These are phyloP conservation scores for Orycteropus afer DNA, from an alignment of 2,113 vertebrate genomes.

Conservation along the genomic window DNA sequence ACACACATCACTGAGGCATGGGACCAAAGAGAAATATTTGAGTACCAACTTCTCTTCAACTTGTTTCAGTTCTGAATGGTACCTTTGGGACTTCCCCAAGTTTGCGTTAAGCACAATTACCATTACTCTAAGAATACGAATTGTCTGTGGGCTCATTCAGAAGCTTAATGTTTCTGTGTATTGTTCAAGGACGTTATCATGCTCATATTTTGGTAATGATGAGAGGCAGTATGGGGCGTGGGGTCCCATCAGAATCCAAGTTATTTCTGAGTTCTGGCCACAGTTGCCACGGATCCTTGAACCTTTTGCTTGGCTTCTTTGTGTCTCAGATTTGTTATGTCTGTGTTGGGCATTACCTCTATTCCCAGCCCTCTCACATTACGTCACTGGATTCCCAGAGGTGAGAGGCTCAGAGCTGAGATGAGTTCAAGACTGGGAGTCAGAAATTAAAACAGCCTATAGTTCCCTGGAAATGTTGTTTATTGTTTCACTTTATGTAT, in stretches of 20 bases:
- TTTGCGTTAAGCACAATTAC: too few relatives aligned
- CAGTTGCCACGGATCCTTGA: not conserved
- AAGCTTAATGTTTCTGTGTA: fast-evolving
- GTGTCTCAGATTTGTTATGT: not conserved
- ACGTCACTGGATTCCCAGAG: not conserved
- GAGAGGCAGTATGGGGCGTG: not conserved
- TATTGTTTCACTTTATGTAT: not conserved
- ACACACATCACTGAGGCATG: not conserved
- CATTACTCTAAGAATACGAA: too few relatives aligned
- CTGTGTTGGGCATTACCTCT: not conserved
- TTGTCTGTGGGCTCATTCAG: too few relatives aligned
- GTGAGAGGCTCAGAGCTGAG: not conserved
- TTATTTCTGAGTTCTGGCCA: not conserved
- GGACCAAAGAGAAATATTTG: too few relatives aligned
- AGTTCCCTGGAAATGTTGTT: not conserved
- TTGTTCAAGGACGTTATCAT: not conserved
- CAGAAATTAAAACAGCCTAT: not conserved
- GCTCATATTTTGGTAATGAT: not conserved
- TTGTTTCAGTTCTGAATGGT: not conserved
- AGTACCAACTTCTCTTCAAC: too few relatives aligned
- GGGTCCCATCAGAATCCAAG: not conserved
- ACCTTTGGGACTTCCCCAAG: too few relatives aligned
- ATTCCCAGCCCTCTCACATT: not conserved
- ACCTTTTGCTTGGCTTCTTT: not conserved
- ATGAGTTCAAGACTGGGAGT: not conserved